Evolutionary conservation across 2,113 vertebrate species (phyloP), one percentile per base, ranked within the genome.

Genomic region (Otis tarda): DNA sequence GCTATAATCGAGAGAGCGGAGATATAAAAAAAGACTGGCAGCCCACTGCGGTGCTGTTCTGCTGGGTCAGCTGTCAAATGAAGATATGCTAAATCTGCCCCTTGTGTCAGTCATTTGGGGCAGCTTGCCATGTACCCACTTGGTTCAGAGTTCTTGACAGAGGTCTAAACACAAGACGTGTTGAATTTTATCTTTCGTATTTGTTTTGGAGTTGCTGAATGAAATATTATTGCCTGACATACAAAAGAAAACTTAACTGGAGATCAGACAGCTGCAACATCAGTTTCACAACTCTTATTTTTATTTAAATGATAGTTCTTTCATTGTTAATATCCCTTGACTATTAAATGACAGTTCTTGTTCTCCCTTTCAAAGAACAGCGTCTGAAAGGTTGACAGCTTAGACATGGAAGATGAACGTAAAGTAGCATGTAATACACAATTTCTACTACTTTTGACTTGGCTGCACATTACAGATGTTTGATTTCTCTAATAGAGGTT

Each of bases 301-400:
- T 94, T 73, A 78, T 85, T 91, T 91, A 95, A 94, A 60, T 82
- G n/a, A 39, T 90, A 71, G 30, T 65, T 83, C 59, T 83, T 95
- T 84, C 91, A 60, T 41, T 95, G 88, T 53, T 93, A 93, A 61
- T 76, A 74, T 67, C 43, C 75, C 53, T 90, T 93, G 76, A 92
- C 83, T 93, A 47, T 91, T 59, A 91, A 95, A 75, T 87, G 91
- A 85, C 91, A 90, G 57, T 22, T 90, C 57, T 47, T 65, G 33
- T 59, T 57, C 30, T 90, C n/a, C 11, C 19, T 73, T 87, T 90
- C 78, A 96, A 88, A 94, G 55, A 93, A 68, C 21, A 43, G 50
- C 79, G 64, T 81, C 78, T 88, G 81, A 81, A 93, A 83, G 47
- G 73, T 39, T 95, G 93, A 89, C 64, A 69, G 39, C 53, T 96